Base-by-base conservation (phyloP, 2,888 invertebrate species). In the Automeris io region DNA sequence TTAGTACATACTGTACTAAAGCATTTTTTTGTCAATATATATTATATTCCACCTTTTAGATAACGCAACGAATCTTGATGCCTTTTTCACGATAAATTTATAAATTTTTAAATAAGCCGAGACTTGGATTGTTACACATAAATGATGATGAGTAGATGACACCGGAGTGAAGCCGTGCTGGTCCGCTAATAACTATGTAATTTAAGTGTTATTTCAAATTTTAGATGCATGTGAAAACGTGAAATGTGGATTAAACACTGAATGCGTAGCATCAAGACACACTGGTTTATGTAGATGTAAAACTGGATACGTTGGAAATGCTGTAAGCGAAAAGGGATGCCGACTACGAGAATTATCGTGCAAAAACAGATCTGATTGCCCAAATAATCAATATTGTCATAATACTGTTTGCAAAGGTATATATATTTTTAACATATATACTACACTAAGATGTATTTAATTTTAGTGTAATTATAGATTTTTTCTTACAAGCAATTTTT, bases 181-280 rank as follows among this genome's bases (percentile, higher is more conserved):
- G n/a, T n/a, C n/a, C n/a, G n/a, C 7, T 2, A 11, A n/a, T 18
- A 7, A 19, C 11, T 19, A 13, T 5, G 7, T 7, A 3, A 5
- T 36, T 16, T 26, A 26, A 24, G 9, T 26, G 24, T 34, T 12
- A n/a, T 16, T 24, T 18, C 0, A 24, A 5, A 45, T 71, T 77
- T 29, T 53, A 90, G 92, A 94, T 79, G 94, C 93, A 19, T 96
- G 96, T 70, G 92, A 94, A 57, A 90, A 89, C 51, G 88, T 91
- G 0, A 86, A 88, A 45, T 97, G 97, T 78, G 95, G 95, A 39
- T 89, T 90, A 2, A 96, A 96, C 73, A 90, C 96, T 18, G 95
- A 95, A 65, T 97, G 97, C 70, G 69, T 90, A 41, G 91, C 95
- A 42, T 82, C 89, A 39, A 90, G 93, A 58, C 96, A 96, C 70